Evolutionary conservation across 2,888 invertebrate genomes (phyloP).

Genomic region (Ichneumon xanthorius): DNA sequence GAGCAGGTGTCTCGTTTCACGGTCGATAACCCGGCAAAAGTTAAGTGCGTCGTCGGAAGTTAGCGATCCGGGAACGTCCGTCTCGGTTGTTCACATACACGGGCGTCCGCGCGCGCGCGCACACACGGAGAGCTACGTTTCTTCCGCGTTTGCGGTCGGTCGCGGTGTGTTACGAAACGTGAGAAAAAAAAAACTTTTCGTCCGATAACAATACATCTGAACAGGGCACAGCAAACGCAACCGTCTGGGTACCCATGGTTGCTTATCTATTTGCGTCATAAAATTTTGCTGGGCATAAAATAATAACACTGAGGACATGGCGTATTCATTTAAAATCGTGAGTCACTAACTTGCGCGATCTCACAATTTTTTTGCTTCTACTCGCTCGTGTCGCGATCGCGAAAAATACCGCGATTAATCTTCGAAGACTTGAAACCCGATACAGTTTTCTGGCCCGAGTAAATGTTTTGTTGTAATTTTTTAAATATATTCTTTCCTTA

Average conservation of each 20-base stretch:
- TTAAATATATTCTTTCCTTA: neutral
- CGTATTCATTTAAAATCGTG: constrained; percentile 45
- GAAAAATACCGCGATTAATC: neutral
- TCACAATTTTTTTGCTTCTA: neutral
- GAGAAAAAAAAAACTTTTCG: constrained; percentile 24
- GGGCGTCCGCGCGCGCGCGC: neutral
- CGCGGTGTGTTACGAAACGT: constrained; percentile 18
- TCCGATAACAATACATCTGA: constrained; percentile 34
- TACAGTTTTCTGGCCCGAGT: neutral
- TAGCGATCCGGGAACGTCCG: constrained; percentile 71
- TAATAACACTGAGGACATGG: constrained; percentile 38
- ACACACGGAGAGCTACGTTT: neutral
- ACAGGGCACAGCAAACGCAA: constrained; percentile 8
- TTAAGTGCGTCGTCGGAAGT: constrained; percentile 73
- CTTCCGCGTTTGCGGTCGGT: constrained; percentile 12
- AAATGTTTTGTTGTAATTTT: neutral
- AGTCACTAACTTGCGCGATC: neutral
- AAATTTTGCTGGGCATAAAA: constrained; percentile 38
- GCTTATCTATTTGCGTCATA: constrained; percentile 46
- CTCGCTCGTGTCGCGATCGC: neutral
- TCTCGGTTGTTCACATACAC: constrained; percentile 59
- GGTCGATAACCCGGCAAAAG: constrained; percentile 74
- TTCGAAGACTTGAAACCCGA: neutral
- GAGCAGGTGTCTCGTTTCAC: constrained; percentile 74
- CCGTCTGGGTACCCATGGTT: neutral